Evolutionary conservation across 2,113 vertebrate genomes (phyloP), one percentile per base, ranked within the genome.

Genomic region (Dryoscopus gambensis): DNA sequence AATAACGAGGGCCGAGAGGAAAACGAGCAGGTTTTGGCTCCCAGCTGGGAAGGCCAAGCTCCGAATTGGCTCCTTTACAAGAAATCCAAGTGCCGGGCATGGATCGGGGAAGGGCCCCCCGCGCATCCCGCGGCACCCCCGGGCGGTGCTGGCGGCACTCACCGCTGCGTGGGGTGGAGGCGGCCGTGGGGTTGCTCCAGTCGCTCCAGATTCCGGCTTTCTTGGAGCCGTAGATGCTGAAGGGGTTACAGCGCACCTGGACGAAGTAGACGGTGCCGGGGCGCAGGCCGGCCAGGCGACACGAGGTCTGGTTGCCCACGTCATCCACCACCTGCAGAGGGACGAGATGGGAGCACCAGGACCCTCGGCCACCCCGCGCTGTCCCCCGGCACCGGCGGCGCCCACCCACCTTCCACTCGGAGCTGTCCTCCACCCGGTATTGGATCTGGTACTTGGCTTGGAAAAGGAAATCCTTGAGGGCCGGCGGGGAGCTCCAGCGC

Each of bases 371-470:
- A 1, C 31, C 70, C 76, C 6, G 0, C 3, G 1, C 15, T 2
- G 1, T 5, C 7, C 84, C 8, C 44, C 8, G 0, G 27, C 12
- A 1, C 5, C 0, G 10, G n/a, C 2, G 5, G 15, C 2, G 11
- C 46, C 3, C 2, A 17, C 90, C 35, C 97, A 99, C 99, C 99
- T 99, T 99, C 99, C 99, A 99, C 73, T 99, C 99, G 7, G 97
- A 94, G 95, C 99, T 99, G 97, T 99, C 99, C 97, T 99, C 99
- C 84, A 99, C 98, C 2, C 99, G 98, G 97, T 99, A 99, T 94
- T 99, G 99, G 88, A 99, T 99, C 98, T 99, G 99, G 96, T 99
- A 99, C 97, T 99, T 99, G 98, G 99, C 99, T 97, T 99, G 99
- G 96, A 99, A 99, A 57, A 99, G 98, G 96, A 99, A 98, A 96